These are phyloP conservation scores for Danio albolineatus DNA, from an alignment of 2,797 vertebrate genomes.

Conservation along the genomic window DNA sequence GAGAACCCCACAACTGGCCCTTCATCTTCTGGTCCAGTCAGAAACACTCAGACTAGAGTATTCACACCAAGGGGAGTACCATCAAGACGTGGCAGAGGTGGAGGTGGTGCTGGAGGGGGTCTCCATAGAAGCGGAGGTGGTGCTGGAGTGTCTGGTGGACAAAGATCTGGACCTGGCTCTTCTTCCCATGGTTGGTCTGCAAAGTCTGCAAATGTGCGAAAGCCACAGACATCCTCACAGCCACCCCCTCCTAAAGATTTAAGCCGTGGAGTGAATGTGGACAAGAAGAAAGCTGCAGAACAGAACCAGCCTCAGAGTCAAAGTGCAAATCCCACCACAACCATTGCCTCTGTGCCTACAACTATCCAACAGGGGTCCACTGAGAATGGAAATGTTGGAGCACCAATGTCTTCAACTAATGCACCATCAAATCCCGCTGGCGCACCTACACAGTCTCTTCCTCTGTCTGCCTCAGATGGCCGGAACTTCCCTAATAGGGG, in stretches of 20 bases:
- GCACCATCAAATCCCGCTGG: conserved; percentile 68
- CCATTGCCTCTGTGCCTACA: conserved; percentile 60
- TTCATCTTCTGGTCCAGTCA: conserved; percentile 64
- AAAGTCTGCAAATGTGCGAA: conserved; percentile 72
- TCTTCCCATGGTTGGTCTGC: conserved; percentile 71
- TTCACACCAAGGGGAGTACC: conserved; percentile 95
- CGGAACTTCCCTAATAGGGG: conserved; percentile 73
- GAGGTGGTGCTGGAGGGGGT: conserved; percentile 76
- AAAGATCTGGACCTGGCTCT: conserved; percentile 70
- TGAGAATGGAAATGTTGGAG: conserved; percentile 75
- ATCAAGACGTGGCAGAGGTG: conserved; percentile 88
- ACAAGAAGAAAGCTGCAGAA: conserved; percentile 78
- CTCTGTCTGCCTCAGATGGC: conserved; percentile 61
- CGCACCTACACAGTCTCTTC: conserved; percentile 59
- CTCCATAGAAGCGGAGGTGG: conserved; percentile 74
- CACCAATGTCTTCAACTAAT: conserved; percentile 67
- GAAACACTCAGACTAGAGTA: conserved; percentile 82
- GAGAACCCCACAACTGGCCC: conserved; percentile 63
- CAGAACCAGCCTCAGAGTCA: conserved; percentile 71
- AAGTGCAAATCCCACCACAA: conserved; percentile 66
- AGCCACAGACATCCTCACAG: conserved; percentile 72
- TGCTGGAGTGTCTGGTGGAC: conserved; percentile 68
- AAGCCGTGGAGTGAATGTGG: conserved; percentile 69
- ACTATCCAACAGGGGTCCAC: conserved; percentile 63
- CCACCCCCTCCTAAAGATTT: conserved; percentile 74